Base-by-base conservation (phyloP, 2,888 invertebrate species). In the Lottia scabra region DNA sequence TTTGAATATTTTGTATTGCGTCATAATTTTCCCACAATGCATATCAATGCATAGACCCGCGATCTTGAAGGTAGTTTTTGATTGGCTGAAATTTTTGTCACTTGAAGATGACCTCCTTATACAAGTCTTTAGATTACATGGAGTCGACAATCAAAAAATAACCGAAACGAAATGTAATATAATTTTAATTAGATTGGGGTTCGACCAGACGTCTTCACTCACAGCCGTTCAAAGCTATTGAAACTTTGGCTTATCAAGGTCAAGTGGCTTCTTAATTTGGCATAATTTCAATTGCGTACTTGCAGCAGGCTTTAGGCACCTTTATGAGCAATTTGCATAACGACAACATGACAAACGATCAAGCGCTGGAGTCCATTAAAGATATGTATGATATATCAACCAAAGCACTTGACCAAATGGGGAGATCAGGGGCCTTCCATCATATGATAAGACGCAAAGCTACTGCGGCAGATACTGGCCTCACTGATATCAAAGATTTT, bases 381-480 rank as follows among this genome's bases (percentile, higher is more conserved):
- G 64, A 64, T 23, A 30, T 38, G 23, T 64, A 19, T 64, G 64
- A 16, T 6, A 10, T 64, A 23, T 64, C 64, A 16, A 64, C 64
- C 16, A 64, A 64, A 38, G 19, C 30, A 1, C 10, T 65, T 8
- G 65, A 27, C 65, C 65, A 65, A 38, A 64, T 64, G 8, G 64
- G 64, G 15, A 1, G 64, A 38, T 5, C n/a, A 6, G 64, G 64
- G 6, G 64, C 64, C 23, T 64, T 64, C 23, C 10, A 64, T 23
- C 64, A 64, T 23, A 64, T 64, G n/a, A 19, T 64, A 19, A 23
- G 64, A 64, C 16, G 64, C 6, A 43, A 67, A 45, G n/a, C 45
- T 10, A 27, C 67, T 15, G 23, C 15, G 23, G 16, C 64, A 30
- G 64, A 64, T 38, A 64, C 64, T 16, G 16, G 19, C 13, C 64